Conservation (phyloP, 2,113 vertebrate species). For the Ciconia boyciana region DNA sequence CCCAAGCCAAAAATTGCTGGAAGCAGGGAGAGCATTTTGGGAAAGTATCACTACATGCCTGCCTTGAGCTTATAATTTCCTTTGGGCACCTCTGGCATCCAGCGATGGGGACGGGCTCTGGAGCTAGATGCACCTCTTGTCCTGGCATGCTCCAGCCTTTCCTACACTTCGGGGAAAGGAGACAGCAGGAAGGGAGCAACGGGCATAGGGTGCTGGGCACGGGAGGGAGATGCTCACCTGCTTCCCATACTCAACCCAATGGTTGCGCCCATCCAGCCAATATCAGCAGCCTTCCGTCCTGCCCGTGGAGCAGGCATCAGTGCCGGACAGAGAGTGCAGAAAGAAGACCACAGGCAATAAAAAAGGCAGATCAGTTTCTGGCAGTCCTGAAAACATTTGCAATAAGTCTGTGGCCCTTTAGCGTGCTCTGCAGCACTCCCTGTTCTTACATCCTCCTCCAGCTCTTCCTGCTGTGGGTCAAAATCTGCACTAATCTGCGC, state of each 20-base stretch:
- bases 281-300: background rate
- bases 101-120: background rate
- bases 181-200: background rate
- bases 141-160: background rate
- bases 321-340: accelerated
- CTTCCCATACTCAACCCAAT: background rate
- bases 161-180: background rate
- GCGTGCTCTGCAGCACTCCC: background rate
- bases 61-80: background rate
- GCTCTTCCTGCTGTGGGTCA: background rate
- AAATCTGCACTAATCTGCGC: background rate
- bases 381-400: background rate
- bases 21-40: background rate
- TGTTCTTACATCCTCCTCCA: background rate
- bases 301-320: accelerated
- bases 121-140: background rate
- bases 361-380: background rate
- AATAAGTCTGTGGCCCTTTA: background rate
- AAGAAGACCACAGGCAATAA: background rate
- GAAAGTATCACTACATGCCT: background rate
- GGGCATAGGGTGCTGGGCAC: accelerated
- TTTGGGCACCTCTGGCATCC: background rate
- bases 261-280: background rate
- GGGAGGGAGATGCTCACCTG: background rate
- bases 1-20: background rate